phyloP scores from a whole-genome alignment of 2,797 vertebrate genomes.

The Benthosema pterotum region DNA sequence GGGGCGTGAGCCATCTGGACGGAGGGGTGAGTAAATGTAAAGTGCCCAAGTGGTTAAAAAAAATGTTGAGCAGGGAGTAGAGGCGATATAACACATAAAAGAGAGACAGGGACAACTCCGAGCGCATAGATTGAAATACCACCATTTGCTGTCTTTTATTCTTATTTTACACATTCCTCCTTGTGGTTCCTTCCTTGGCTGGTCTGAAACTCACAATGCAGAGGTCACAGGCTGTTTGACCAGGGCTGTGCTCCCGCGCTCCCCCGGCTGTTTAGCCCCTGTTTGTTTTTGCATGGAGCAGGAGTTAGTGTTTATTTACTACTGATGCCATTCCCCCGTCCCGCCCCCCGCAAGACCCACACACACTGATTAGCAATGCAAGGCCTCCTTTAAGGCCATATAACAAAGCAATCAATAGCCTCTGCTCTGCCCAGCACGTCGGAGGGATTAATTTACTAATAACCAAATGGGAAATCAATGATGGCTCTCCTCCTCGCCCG shows the following conservation, averaged over 20 bases:
- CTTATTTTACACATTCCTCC: not conserved
- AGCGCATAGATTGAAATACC: conserved; percentile 3
- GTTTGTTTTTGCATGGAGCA: conserved; percentile 54
- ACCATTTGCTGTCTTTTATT: not conserved
- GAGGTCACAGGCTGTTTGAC: conserved; percentile 31
- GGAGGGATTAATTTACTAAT: conserved; percentile 66
- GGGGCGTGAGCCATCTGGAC: no score
- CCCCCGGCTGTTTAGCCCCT: conserved; percentile 37
- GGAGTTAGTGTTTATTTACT: conserved; percentile 52
- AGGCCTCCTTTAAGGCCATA: conserved; percentile 52
- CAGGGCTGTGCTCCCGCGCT: conserved; percentile 9
- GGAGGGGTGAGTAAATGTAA: not conserved
- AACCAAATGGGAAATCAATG: conserved; percentile 68
- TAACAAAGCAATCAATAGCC: conserved; percentile 67
- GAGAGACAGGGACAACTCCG: conserved; percentile 1
- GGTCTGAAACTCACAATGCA: conserved; percentile 13
- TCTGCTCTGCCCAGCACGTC: conserved; percentile 41
- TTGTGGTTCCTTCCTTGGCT: not conserved
- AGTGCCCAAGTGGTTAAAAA: not conserved
- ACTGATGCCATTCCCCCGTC: not conserved
- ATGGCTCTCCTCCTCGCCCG: not conserved
- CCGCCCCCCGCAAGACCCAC: conserved; percentile 47
- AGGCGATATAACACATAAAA: not conserved
- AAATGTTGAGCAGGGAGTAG: not conserved
- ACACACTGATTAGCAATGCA: conserved; percentile 67